Base-by-base conservation (phyloP, 1,140 invertebrate species). In the Melipona quadrifasciata region DNA sequence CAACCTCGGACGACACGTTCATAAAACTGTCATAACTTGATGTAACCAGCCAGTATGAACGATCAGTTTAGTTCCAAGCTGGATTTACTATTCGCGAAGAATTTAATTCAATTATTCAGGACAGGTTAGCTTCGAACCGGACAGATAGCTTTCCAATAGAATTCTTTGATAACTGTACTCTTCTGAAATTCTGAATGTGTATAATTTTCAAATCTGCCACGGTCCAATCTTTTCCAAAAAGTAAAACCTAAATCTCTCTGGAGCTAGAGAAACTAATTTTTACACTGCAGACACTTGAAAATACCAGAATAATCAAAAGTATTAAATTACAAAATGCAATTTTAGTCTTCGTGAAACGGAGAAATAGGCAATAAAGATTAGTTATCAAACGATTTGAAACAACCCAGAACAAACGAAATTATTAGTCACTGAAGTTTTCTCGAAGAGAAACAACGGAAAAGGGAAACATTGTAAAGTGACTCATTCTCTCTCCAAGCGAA, bases 101-200 rank as follows among this genome's bases (percentile, higher is more conserved):
- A 16, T 58, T 76, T 76, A 61, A 76, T 76, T 57, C 74, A 61
- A 76, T 76, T 76, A 47, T 73, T 73, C n/a, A n/a, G n/a, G n/a
- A n/a, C n/a, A n/a, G n/a, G n/a, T n/a, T n/a, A n/a, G n/a, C n/a
- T n/a, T n/a, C n/a, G n/a, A n/a, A n/a, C n/a, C n/a, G n/a, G n/a
- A n/a, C n/a, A 39, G 21, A 27, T 31, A 21, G 58, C 58, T 21
- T 68, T 39, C 27, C 19, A 24, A 71, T 14, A 39, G 39, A n/a
- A 70, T 70, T 47, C n/a, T n/a, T n/a, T n/a, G n/a, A n/a, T n/a
- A 24, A 34, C 39, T 4, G 1, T 1, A 70, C 16, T 47, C 12
- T 6, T n/a, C 2, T 39, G 14, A 4, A 64, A 4, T 57, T 14
- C 19, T 17, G 17, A 57, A n/a, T n/a, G 34, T n/a, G n/a, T n/a